Percentiles rank a stretch among this genome's conserved stretches.
These are phyloP conservation scores for Zoroaster sp. DNA, from an alignment of 53 echinoderm and acorn worm genomes.

Conservation along the genomic window DNA sequence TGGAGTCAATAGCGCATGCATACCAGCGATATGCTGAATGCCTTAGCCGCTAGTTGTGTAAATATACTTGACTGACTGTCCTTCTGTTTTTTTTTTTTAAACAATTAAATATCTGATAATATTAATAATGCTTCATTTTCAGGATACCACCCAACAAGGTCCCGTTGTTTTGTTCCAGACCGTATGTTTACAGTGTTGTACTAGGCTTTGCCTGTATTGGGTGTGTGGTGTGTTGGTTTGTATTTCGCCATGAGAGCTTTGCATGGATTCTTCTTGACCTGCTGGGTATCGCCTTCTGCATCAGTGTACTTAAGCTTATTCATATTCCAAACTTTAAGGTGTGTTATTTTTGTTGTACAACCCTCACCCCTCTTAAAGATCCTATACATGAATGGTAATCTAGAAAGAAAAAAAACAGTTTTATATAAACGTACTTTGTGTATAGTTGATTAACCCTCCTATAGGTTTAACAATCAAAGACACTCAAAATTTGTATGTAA, in stretches of 20 bases:
- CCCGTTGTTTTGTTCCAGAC: conserved; percentile 57
- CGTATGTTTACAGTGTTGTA: conserved; percentile 62
- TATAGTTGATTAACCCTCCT: too few relatives aligned
- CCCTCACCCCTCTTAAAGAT: background rate
- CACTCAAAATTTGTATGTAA: too few relatives aligned
- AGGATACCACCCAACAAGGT: conserved; percentile 57
- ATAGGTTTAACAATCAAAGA: too few relatives aligned
- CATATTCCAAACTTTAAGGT: conserved; percentile 89
- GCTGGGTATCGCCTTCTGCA: conserved; percentile 84
- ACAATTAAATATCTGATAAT: background rate
- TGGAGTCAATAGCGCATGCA: too few relatives aligned
- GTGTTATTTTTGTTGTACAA: background rate
- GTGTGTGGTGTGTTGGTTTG: conserved; percentile 86
- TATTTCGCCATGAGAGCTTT: conserved; percentile 80
- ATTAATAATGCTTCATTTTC: background rate
- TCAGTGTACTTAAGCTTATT: conserved; percentile 78
- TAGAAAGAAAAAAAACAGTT: background rate
- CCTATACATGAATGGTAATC: background rate
- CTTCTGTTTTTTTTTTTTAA: background rate
- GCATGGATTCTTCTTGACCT: conserved; percentile 92
- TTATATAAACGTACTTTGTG: too few relatives aligned
- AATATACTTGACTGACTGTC: background rate
- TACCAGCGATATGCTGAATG: too few relatives aligned
- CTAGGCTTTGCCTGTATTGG: conserved; percentile 64
- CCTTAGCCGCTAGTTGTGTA: background rate